Conservation (phyloP, 2,888 invertebrate species). For the Drosophila conformis region DNA sequence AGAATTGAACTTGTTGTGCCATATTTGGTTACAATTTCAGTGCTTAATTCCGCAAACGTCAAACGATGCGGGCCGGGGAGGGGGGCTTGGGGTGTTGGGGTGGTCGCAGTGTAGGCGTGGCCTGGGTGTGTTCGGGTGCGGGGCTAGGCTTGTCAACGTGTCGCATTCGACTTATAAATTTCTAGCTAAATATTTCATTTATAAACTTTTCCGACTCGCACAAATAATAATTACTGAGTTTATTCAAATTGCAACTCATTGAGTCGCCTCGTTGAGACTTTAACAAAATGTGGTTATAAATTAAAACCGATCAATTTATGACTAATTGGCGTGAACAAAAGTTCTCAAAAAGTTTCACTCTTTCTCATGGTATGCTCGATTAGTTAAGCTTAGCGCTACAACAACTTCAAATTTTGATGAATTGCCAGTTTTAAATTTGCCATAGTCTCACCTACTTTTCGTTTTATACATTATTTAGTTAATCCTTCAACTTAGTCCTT, state of each 20-base stretch:
- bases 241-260: constrained; percentile 65
- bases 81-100: neutral
- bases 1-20: constrained; percentile 78
- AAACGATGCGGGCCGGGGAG: constrained; percentile 29
- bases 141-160: constrained; percentile 70
- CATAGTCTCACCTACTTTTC: neutral
- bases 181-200: constrained; percentile 74
- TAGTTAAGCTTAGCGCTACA: constrained; percentile 4
- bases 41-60: constrained; percentile 82
- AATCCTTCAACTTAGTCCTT: constrained; percentile 1
- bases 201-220: constrained; percentile 55
- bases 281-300: constrained; percentile 60
- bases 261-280: constrained; percentile 23
- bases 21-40: constrained; percentile 79
- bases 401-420: neutral
- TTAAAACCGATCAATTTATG: constrained; percentile 66
- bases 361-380: neutral
- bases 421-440: neutral
- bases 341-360: constrained; percentile 3
- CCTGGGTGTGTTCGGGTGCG: constrained; percentile 40
- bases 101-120: constrained; percentile 30
- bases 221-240: constrained; percentile 61
- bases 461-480: constrained; percentile 41
- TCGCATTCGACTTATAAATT: constrained; percentile 64
- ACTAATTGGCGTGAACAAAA: constrained; percentile 58